Percentiles rank a stretch among this genome's conserved stretches.
Evolutionary conservation across 2,113 vertebrate species (phyloP).

Genomic region (Lonchura striata): DNA sequence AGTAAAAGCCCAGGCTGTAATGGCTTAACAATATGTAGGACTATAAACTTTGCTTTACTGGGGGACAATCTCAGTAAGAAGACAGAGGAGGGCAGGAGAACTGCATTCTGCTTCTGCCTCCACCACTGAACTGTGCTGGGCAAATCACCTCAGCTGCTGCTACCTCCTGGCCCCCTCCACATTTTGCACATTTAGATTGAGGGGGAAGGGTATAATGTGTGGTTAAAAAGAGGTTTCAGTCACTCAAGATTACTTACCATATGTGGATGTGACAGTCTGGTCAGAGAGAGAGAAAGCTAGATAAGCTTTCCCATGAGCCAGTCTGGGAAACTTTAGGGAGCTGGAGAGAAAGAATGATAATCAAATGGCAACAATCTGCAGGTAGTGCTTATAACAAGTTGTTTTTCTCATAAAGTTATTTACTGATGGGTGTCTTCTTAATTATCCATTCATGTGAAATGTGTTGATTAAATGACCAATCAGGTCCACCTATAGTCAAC

Average conservation of each 20-base stretch:
- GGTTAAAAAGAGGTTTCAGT: background rate
- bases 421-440: too few relatives aligned
- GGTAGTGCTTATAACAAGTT: too few relatives aligned
- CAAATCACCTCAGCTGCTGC: background rate
- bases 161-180: background rate
- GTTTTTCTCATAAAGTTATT: too few relatives aligned
- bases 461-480: too few relatives aligned
- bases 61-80: background rate
- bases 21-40: background rate
- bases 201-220: fast-evolving
- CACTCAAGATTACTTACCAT: background rate
- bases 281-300: too few relatives aligned
- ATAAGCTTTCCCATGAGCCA: too few relatives aligned
- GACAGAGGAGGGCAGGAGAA: background rate
- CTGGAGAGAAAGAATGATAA: too few relatives aligned
- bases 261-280: too few relatives aligned
- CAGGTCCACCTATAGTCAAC: too few relatives aligned
- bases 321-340: too few relatives aligned
- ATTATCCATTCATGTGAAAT: too few relatives aligned
- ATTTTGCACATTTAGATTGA: background rate
- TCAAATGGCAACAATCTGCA: too few relatives aligned
- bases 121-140: background rate
- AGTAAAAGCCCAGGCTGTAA: background rate
- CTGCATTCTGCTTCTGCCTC: background rate
- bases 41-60: background rate